Percentiles rank a stretch among this genome's conserved stretches.
Evolutionary conservation across 2,888 invertebrate genomes (phyloP).

Genomic region (Aphidoletes aphidimyza): DNA sequence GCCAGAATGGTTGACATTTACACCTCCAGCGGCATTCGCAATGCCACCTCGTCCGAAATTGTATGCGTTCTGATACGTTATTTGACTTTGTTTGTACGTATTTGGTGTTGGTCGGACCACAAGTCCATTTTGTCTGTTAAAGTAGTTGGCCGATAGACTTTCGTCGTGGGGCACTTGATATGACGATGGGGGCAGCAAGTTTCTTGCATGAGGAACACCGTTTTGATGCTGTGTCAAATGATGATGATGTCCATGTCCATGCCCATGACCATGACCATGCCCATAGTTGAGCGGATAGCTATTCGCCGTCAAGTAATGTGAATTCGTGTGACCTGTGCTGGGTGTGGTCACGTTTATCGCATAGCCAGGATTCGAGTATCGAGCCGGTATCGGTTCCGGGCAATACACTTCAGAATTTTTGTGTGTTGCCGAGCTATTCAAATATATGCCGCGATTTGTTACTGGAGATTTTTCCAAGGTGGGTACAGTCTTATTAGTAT

Average conservation of each 20-base stretch:
- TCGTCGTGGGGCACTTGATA: not conserved
- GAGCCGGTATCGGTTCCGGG: conserved; percentile 7
- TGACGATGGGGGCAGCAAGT: not conserved
- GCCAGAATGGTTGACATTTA: not conserved
- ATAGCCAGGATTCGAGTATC: conserved; percentile 35
- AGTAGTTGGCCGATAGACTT: conserved; percentile 9
- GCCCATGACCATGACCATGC: too few species aligned
- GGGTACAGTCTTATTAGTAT: conserved; percentile 24
- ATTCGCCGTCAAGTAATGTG: conserved; percentile 4
- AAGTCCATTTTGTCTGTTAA: not conserved
- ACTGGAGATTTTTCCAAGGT: conserved; percentile 19
- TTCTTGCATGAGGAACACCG: not conserved
- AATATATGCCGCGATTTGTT: conserved; percentile 5
- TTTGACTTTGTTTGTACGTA: conserved; percentile 27
- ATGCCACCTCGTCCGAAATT: not conserved
- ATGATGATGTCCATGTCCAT: too few species aligned
- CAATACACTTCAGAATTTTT: not conserved
- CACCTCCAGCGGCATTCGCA: not conserved
- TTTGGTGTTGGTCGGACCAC: conserved; percentile 50
- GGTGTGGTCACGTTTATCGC: not conserved
- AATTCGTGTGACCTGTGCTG: not conserved
- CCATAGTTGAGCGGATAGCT: not conserved
- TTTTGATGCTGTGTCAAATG: conserved; percentile 28
- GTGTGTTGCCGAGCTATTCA: not conserved
- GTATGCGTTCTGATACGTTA: not conserved